phyloP scores from a whole-genome alignment of 2,113 vertebrate genomes.

The Callionymus lyra region DNA sequence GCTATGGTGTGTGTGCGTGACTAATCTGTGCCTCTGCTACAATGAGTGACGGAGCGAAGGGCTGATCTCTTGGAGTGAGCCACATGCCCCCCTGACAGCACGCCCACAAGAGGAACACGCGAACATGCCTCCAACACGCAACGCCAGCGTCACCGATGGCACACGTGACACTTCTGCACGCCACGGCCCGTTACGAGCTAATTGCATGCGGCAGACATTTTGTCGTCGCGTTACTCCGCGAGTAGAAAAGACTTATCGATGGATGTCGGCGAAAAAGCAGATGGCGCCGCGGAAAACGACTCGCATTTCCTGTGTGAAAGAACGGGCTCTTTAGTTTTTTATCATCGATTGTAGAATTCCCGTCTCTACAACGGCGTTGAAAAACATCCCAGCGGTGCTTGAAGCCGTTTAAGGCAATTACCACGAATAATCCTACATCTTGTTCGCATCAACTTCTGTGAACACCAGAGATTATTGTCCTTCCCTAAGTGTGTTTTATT shows the following conservation, averaged over 20 bases:
- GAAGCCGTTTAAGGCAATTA: not conserved
- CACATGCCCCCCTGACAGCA: constrained; percentile 50
- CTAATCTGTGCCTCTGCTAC: constrained; percentile 47
- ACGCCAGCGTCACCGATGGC: constrained; percentile 24
- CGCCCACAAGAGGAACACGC: constrained; percentile 41
- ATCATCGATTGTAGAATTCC: no score
- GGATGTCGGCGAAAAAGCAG: no score
- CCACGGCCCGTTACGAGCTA: constrained; percentile 22
- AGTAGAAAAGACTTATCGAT: no score
- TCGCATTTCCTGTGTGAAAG: no score
- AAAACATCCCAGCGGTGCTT: constrained; percentile 6
- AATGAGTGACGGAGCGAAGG: constrained; percentile 37
- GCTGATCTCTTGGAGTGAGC: constrained; percentile 48
- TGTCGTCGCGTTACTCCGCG: no score
- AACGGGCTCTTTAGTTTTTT: no score
- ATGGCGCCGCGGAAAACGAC: no score
- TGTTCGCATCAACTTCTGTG: not conserved
- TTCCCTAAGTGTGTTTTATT: not conserved
- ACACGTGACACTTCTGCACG: constrained; percentile 36
- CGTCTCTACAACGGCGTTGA: not conserved
- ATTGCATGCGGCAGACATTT: constrained; percentile 13
- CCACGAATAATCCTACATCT: not conserved
- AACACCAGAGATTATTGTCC: not conserved
- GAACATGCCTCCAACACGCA: constrained; percentile 49
- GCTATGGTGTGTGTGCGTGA: constrained; percentile 36